Conservation (phyloP, 2,888 invertebrate species). For the Ashinkailepas kermadecensis region DNA sequence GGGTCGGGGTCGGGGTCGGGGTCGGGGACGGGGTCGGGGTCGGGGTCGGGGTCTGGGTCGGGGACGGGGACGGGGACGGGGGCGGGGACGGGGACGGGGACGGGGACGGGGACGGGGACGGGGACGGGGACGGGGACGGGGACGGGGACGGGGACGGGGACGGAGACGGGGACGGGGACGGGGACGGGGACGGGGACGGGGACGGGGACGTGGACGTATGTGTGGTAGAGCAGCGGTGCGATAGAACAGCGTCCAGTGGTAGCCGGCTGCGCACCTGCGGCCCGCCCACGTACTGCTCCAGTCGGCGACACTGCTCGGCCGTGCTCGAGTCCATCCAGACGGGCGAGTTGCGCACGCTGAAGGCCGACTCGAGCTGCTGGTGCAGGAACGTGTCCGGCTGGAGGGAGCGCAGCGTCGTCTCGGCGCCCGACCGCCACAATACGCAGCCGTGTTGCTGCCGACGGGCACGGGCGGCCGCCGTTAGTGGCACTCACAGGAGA, state of each 20-base stretch:
- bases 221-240: not conserved
- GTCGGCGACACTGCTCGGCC: constrained; percentile 59
- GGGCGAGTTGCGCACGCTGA: constrained; percentile 72
- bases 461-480: not conserved
- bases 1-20: too few relatives aligned
- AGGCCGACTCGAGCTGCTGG: constrained; percentile 70
- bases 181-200: too few relatives aligned
- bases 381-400: constrained; percentile 69
- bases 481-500: not conserved
- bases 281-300: constrained; percentile 77
- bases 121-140: too few relatives aligned
- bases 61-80: too few relatives aligned
- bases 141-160: too few relatives aligned
- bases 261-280: constrained; percentile 49
- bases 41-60: too few relatives aligned
- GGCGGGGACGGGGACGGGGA: too few relatives aligned
- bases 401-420: constrained; percentile 55
- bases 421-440: constrained; percentile 79
- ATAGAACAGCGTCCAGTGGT: too few relatives aligned
- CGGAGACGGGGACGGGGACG: too few relatives aligned
- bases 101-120: too few relatives aligned
- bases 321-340: constrained; percentile 96
- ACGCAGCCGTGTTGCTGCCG: constrained; percentile 93
- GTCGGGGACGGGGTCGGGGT: too few relatives aligned
- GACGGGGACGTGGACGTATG: too few relatives aligned